A percentile compares a stretch with the other conserved stretches of the same genome.
Evolutionary conservation across 2,113 vertebrate species (phyloP).

Genomic region (Kryptolebias marmoratus): DNA sequence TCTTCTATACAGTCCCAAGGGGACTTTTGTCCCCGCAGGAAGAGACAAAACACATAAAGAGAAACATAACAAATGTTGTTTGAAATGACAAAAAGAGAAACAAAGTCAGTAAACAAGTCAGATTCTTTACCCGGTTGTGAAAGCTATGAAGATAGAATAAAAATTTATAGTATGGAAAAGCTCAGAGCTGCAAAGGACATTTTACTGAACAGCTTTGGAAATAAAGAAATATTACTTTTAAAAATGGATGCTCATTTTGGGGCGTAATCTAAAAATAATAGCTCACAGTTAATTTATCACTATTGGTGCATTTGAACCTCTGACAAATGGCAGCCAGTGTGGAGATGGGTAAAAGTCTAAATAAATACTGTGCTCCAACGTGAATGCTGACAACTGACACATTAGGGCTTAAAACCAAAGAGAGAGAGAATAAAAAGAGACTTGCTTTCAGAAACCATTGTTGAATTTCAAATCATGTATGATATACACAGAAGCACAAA

Average conservation of each 20-base stretch:
- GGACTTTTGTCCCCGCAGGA: slow-evolving; percentile 26
- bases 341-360: slow-evolving; percentile 34
- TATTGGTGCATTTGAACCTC: slow-evolving; percentile 20
- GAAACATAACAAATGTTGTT: slow-evolving; percentile 29
- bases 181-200: slow-evolving; percentile 4
- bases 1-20: slow-evolving; percentile 24
- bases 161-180: slow-evolving; percentile 12
- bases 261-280: background rate
- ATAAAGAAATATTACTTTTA: background rate
- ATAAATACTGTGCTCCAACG: slow-evolving; percentile 22
- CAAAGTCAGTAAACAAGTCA: slow-evolving; percentile 36
- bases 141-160: slow-evolving; percentile 9
- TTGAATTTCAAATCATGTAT: slow-evolving; percentile 40
- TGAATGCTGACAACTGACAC: slow-evolving; percentile 24
- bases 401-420: slow-evolving; percentile 8
- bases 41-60: slow-evolving; percentile 17
- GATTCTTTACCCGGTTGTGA: slow-evolving; percentile 4
- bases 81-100: slow-evolving; percentile 27
- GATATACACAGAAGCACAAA: slow-evolving; percentile 21
- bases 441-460: slow-evolving; percentile 20
- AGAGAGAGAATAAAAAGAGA: slow-evolving; percentile 1
- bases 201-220: slow-evolving; percentile 10
- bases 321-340: slow-evolving; percentile 26
- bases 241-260: background rate
- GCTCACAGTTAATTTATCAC: slow-evolving; percentile 23